Evolutionary conservation across 2,113 vertebrate genomes (phyloP).

Genomic region (Nestor notabilis): DNA sequence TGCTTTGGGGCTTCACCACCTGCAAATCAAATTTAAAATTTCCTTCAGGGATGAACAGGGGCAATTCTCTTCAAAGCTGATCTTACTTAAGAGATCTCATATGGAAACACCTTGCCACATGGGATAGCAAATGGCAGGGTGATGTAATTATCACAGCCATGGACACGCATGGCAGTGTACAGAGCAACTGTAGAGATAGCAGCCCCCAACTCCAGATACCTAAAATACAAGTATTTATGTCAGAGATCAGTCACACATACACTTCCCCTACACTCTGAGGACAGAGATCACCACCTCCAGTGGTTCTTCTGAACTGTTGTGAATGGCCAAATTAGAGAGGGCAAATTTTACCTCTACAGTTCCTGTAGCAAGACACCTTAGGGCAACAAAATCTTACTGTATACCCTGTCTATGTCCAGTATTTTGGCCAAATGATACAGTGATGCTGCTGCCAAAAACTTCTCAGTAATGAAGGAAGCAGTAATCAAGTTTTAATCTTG

Average conservation of each 20-base stretch:
- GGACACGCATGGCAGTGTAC: neutral
- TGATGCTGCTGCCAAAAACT: neutral
- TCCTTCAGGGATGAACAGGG: neutral
- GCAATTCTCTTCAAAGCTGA: neutral
- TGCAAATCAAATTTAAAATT: neutral
- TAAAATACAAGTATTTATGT: neutral
- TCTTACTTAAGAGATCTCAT: neutral
- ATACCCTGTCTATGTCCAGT: neutral
- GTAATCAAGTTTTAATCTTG: conserved; percentile 27
- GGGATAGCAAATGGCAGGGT: neutral
- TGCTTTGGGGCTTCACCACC: neutral
- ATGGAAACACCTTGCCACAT: neutral
- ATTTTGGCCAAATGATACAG: neutral
- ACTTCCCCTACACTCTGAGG: neutral
- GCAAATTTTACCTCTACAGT: neutral
- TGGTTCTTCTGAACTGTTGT: neutral
- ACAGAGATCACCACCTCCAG: neutral
- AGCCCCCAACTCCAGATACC: neutral
- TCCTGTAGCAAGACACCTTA: neutral
- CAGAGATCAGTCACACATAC: neutral
- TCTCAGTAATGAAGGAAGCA: neutral
- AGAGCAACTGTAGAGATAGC: neutral
- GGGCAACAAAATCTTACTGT: neutral
- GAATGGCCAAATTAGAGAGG: neutral
- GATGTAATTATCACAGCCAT: neutral